These are phyloP conservation scores for Nemotelus pantherinus DNA, from an alignment of 2,888 invertebrate species.

Conservation along the genomic window DNA sequence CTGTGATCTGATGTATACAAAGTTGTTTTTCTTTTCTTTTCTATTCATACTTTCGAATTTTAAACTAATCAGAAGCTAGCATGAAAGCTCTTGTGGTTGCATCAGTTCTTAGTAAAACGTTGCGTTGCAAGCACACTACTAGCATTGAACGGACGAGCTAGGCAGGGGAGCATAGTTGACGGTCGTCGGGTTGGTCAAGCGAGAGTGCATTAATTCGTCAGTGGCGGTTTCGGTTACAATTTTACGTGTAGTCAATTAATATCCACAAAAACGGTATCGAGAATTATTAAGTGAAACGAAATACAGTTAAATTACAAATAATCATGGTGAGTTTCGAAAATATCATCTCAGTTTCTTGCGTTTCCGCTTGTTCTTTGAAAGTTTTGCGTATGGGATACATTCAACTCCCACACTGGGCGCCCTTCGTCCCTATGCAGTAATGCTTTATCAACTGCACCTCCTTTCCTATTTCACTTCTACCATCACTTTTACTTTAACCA, in stretches of 20 bases:
- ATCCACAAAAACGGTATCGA: too few relatives aligned
- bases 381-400: not conserved
- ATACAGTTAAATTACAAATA: constrained; percentile 19
- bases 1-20: too few relatives aligned
- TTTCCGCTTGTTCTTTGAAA: too few relatives aligned
- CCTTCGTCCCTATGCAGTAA: too few relatives aligned
- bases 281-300: not conserved
- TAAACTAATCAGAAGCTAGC: not conserved
- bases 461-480: not conserved
- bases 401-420: not conserved
- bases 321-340: constrained; percentile 16
- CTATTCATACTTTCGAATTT: not conserved
- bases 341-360: not conserved
- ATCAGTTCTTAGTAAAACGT: constrained; percentile 22
- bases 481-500: not conserved
- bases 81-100: not conserved
- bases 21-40: constrained; percentile 11
- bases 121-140: constrained; percentile 8
- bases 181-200: not conserved
- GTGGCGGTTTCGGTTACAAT: not conserved
- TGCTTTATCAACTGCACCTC: not conserved
- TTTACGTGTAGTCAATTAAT: not conserved
- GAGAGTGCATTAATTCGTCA: not conserved
- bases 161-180: not conserved
- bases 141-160: not conserved